Evolutionary conservation across 2,888 invertebrate species (phyloP), one percentile per base, ranked within the genome.

Genomic region (Marasmarcha lunaedactyla): DNA sequence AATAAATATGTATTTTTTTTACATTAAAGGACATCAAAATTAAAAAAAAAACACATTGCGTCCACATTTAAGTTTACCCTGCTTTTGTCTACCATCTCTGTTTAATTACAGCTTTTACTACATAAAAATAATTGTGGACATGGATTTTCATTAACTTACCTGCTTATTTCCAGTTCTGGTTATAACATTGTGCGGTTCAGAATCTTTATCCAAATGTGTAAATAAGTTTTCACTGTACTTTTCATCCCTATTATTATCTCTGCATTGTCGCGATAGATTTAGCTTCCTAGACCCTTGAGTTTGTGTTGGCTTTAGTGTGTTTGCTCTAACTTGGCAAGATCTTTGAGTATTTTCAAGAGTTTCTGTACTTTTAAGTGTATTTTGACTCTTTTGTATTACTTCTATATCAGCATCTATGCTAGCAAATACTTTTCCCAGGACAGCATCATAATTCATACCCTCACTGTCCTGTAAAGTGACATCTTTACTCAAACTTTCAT

Each of bases 151-250:
- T n/a, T n/a, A n/a, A 45, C 50, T 49, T 52, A 71, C 70, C 49
- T 59, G 49, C 35, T 52, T 49, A 34, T 42, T 47, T 47, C 46
- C 40, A 35, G 40, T 36, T 13, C 30, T 11, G 10, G 3, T 10
- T 11, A 6, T 20, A 11, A 39, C 33, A 43, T 51, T 44, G 15
- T 45, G 46, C 39, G 47, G 42, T 37, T 60, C 55, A 47, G 55
- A 54, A 11, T 67, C 62, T 33, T 69, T 69, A 36, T 71, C 72
- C 33, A 57, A 42, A 25, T 66, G 46, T 12, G 78, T 69, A 57
- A 81, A 79, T 11, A 81, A 44, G 57, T 71, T 78, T 59, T 79
- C 78, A 57, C 81, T 81, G 39, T 61, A 58, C 40, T 67, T 68
- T 38, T 59, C 15, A 3, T 39, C 42, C 15, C 35, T 15, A 9